Conservation (phyloP, 2,888 invertebrate species). For the Syrista parreyssii region DNA sequence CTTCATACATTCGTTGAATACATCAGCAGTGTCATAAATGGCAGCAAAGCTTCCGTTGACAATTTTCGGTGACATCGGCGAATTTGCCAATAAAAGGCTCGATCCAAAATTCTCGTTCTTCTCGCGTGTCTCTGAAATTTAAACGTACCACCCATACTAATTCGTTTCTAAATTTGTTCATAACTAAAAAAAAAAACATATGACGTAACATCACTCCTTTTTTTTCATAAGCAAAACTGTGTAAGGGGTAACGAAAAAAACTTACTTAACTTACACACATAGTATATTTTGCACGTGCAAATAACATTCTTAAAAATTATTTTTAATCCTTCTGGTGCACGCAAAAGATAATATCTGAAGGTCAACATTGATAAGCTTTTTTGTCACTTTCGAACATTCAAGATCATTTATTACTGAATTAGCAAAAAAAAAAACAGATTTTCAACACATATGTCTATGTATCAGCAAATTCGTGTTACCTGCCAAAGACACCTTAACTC, state of each 20-base stretch:
- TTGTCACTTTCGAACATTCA: background rate
- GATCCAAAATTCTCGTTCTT: constrained; percentile 91
- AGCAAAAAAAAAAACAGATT: constrained; percentile 1
- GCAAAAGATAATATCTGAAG: background rate
- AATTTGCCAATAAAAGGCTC: constrained; percentile 91
- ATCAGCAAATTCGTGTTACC: constrained; percentile 67
- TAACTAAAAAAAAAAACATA: background rate
- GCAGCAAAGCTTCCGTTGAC: constrained; percentile 95
- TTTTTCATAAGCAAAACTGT: background rate
- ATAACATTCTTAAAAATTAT: background rate
- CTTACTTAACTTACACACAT: background rate
- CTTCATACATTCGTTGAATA: constrained; percentile 78
- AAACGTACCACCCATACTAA: background rate
- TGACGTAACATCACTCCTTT: background rate
- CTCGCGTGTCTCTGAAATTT: constrained; percentile 79
- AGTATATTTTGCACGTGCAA: background rate
- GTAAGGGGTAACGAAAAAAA: background rate
- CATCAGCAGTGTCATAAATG: constrained; percentile 84
- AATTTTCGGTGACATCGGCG: constrained; percentile 96
- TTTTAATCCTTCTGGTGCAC: no score
- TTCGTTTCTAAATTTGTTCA: background rate
- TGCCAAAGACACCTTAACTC: constrained; percentile 79
- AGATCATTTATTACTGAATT: background rate
- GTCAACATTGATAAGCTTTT: background rate
- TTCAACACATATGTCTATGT: background rate